Percentiles rank a stretch among this genome's conserved stretches.
Conservation (phyloP, 2,888 invertebrate species). For the Tachina fera region DNA sequence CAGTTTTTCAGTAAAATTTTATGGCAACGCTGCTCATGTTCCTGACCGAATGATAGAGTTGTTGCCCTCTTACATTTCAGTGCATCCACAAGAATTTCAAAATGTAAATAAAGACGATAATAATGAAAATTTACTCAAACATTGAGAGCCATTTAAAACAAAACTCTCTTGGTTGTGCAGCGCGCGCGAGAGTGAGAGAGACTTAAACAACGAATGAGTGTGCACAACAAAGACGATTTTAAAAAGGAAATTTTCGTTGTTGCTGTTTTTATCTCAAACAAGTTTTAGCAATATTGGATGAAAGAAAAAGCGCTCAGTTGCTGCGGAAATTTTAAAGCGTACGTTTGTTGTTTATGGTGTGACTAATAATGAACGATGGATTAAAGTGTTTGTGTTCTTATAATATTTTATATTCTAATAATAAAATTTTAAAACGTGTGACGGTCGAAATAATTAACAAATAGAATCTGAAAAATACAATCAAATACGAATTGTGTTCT, state of each 20-base stretch:
- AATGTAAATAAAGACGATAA: constrained; percentile 62
- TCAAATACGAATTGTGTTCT: constrained; percentile 25
- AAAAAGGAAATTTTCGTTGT: constrained; percentile 35
- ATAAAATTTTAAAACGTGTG: constrained; percentile 59
- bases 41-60: rapidly evolving
- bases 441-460: constrained; percentile 68
- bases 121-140: constrained; percentile 48
- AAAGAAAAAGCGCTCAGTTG: constrained; percentile 71
- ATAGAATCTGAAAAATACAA: constrained; percentile 30
- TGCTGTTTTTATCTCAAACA: constrained; percentile 57
- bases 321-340: constrained; percentile 73
- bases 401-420: constrained; percentile 2
- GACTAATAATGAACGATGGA: constrained; percentile 34
- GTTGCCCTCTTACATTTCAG: background rate
- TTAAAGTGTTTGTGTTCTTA: constrained; percentile 43
- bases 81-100: constrained; percentile 48
- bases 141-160: background rate
- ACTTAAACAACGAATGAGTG: constrained; percentile 42
- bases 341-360: constrained; percentile 66
- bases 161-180: background rate
- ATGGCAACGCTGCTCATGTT: too few relatives aligned
- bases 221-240: background rate
- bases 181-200: background rate
- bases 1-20: too few relatives aligned
- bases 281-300: constrained; percentile 66